Evolutionary conservation across 2,113 vertebrate genomes (phyloP).

Genomic region (Ivindomyrus marchei): DNA sequence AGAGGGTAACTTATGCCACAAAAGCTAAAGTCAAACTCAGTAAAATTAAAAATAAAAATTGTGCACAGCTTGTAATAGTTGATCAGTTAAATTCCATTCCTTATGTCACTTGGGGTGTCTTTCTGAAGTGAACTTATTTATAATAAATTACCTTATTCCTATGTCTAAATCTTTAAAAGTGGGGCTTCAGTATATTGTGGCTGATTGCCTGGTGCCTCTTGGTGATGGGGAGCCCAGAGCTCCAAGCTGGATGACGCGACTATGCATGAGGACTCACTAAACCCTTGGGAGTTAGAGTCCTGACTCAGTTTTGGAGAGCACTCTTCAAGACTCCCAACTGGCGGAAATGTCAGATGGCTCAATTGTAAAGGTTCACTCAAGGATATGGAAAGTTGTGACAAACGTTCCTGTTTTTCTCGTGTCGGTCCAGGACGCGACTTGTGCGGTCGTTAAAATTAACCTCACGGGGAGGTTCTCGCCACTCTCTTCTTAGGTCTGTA

Average conservation of each 20-base stretch:
- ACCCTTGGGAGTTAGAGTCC: not conserved
- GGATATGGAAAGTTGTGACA: not conserved
- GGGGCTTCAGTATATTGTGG: not conserved
- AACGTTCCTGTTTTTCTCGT: not conserved
- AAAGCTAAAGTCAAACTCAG: constrained; percentile 78
- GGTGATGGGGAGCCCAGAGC: not conserved
- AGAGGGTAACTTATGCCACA: constrained; percentile 80
- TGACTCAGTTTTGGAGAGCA: not conserved
- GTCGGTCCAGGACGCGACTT: not conserved
- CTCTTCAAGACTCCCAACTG: not conserved
- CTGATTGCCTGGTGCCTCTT: not conserved
- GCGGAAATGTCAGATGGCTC: constrained; percentile 4
- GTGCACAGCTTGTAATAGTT: constrained; percentile 66
- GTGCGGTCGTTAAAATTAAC: not conserved
- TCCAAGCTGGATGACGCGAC: not conserved
- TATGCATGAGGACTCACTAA: not conserved
- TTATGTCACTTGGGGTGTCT: constrained; percentile 24
- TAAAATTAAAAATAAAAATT: constrained; percentile 61
- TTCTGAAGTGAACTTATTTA: constrained; percentile 20
- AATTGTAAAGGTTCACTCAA: not conserved
- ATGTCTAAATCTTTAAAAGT: not conserved
- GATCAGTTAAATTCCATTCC: constrained; percentile 35
- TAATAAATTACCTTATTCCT: constrained; percentile 19
- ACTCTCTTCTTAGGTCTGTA: not conserved
- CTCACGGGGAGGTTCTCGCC: not conserved